Evolutionary conservation across 2,888 invertebrate species (phyloP), one percentile per base, ranked within the genome.

Genomic region (Lutraria lutraria): DNA sequence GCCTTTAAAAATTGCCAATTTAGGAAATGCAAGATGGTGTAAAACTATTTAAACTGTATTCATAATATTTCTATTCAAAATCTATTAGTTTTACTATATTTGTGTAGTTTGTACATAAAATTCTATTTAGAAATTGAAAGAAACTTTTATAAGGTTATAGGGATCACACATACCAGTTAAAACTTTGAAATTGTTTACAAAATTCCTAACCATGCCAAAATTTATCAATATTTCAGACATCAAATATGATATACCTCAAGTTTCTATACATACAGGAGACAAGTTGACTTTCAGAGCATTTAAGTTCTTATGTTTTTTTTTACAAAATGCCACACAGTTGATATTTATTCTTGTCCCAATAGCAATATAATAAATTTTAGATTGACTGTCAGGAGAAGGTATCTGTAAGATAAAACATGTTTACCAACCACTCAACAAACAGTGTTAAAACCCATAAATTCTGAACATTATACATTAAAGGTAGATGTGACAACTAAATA

Each of bases 371-470:
- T 83, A 52, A 68, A 83, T 83, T 68, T 52, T 16, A 83, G 68
- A 68, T 83, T 68, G 63, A 83, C 83, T 83, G 63, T 25, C 82
- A 16, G 83, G 83, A 83, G 83, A 68, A 52, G 52, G 83, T 34
- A 34, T n/a, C 0, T 13, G 4, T 19, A 19, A 68, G 83, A 83
- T 83, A 83, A 68, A 43, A 68, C n/a, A 15, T 83, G 83, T 83
- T 83, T 83, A 60, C 52, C 12, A 52, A 83, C 63, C 83, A 83
- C 83, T 83, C 34, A 10, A 83, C 63, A 83, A 21, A 25, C 52
- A 21, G 16, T 83, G 63, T 52, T 68, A 43, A 68, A 52, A 83
- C 68, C 83, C 83, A 68, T 63, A 83, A 60, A 83, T 83, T 83
- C 4, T 16, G 0, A 76, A 76, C 34, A 19, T 34, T 31, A 12